phyloP scores from a whole-genome alignment of 2,888 invertebrate species.

The Lathronympha strigana region DNA sequence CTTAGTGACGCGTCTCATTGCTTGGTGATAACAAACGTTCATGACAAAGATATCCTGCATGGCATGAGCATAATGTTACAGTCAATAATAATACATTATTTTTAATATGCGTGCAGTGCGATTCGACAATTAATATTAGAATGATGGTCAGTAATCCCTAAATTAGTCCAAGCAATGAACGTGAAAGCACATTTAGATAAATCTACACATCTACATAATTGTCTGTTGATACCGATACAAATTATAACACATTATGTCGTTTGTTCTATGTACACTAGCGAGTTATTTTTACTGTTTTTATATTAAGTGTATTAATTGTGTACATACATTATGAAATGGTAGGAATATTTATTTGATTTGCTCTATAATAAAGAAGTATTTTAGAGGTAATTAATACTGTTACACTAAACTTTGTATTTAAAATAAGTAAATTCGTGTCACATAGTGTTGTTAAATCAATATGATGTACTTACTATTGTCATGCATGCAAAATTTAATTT shows the following conservation, averaged over 20 bases:
- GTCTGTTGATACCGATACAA: constrained; percentile 20
- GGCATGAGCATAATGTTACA: background rate
- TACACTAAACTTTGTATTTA: constrained; percentile 24
- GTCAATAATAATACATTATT: constrained; percentile 3
- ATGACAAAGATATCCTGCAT: background rate
- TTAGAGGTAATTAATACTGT: too few species aligned
- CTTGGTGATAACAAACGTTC: constrained; percentile 4
- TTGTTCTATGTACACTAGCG: constrained; percentile 24
- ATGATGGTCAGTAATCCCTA: background rate
- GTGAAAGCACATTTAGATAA: constrained; percentile 23
- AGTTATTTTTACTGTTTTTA: constrained; percentile 28
- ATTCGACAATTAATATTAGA: background rate
- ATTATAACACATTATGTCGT: constrained; percentile 23
- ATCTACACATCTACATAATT: constrained; percentile 31
- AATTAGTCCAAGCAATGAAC: constrained; percentile 18
- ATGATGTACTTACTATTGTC: constrained; percentile 27
- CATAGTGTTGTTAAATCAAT: constrained; percentile 19
- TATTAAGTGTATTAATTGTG: constrained; percentile 37
- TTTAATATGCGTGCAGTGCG: background rate
- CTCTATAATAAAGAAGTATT: constrained; percentile 30
- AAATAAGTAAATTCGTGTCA: constrained; percentile 19
- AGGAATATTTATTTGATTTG: constrained; percentile 33
- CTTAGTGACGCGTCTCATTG: constrained; percentile 34
- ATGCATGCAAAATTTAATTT: constrained; percentile 16
- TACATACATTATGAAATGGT: constrained; percentile 24